Base-by-base conservation (phyloP, 2,888 invertebrate species). In the Pheosia gnoma region DNA sequence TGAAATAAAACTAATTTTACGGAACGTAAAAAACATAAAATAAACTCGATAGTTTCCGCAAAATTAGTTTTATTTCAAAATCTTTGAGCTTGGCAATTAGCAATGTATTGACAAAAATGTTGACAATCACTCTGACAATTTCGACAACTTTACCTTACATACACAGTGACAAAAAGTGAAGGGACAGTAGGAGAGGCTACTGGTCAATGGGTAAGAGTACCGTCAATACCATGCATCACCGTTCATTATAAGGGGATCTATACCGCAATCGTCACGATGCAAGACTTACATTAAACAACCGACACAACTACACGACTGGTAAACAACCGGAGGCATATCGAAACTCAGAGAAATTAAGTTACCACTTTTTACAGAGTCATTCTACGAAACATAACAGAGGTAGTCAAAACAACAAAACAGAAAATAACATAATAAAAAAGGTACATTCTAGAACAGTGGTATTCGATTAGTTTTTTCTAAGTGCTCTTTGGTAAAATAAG, bases 291-390 rank as follows among this genome's bases (percentile, higher is more conserved):
- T 88, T 88, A 88, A 90, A 91, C 88, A 89, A 59, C 63, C 62
- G 56, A 71, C 65, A 69, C 73, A 74, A 74, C 67, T 72, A 78
- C 73, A 67, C 61, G 74, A 63, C 66, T 61, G 61, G 60, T 61
- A 67, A 59, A 65, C 54, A 75, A 72, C 63, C 59, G 66, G 68
- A 72, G 70, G 68, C 70, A 56, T 73, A 78, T 80, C 76, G 80
- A 75, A 82, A 82, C 84, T 84, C 75, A 85, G 91, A 92, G 91
- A 92, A 91, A 91, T 91, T 92, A 92, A 80, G 82, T 86, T 91
- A 92, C 91, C 91, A 92, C 91, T 91, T 91, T 89, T 86, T 77
- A 86, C 82, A 83, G 86, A 85, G 84, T 83, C 76, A 78, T n/a
- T 75, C 79, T 81, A 83, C 75, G 43, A 59, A 63, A 63, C 71